A percentile compares a stretch with the other conserved stretches of the same genome.
These are phyloP conservation scores for Jordanella pulchra DNA, from an alignment of 2,797 vertebrate species.

Conservation along the genomic window DNA sequence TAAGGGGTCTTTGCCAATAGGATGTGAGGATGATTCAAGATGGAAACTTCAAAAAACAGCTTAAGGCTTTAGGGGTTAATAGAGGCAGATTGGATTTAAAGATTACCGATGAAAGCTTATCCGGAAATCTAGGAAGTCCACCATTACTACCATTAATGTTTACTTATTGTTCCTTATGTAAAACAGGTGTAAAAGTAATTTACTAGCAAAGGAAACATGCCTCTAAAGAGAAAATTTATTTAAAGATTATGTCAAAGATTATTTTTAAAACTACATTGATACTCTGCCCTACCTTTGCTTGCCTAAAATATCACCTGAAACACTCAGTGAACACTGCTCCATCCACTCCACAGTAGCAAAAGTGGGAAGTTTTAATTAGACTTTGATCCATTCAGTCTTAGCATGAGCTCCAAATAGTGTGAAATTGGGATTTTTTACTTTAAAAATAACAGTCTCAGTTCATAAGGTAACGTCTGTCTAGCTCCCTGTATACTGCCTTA, in stretches of 20 bases:
- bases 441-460: constrained; percentile 60
- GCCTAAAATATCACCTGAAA: constrained; percentile 14
- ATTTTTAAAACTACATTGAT: constrained; percentile 13
- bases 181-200: constrained; percentile 11
- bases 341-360: constrained; percentile 43
- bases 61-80: constrained; percentile 39
- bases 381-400: constrained; percentile 44
- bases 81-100: constrained; percentile 52
- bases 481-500: too few species aligned
- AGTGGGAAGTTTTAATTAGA: constrained; percentile 48
- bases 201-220: background rate
- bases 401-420: constrained; percentile 35
- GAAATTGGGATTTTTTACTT: constrained; percentile 46
- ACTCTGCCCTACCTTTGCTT: constrained; percentile 5
- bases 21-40: constrained; percentile 17
- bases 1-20: constrained; percentile 5
- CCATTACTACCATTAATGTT: constrained; percentile 34
- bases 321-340: constrained; percentile 8
- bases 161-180: background rate
- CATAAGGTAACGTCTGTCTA: constrained; percentile 45
- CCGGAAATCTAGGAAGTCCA: constrained; percentile 35
- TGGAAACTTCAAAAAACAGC: constrained; percentile 13
- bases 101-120: constrained; percentile 50
- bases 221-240: constrained; percentile 6
- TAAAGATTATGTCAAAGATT: constrained; percentile 11